Percentiles rank a stretch among this genome's conserved stretches.
phyloP scores from a whole-genome alignment of 2,888 invertebrate species.

The Harpagoxenus sublaevis region DNA sequence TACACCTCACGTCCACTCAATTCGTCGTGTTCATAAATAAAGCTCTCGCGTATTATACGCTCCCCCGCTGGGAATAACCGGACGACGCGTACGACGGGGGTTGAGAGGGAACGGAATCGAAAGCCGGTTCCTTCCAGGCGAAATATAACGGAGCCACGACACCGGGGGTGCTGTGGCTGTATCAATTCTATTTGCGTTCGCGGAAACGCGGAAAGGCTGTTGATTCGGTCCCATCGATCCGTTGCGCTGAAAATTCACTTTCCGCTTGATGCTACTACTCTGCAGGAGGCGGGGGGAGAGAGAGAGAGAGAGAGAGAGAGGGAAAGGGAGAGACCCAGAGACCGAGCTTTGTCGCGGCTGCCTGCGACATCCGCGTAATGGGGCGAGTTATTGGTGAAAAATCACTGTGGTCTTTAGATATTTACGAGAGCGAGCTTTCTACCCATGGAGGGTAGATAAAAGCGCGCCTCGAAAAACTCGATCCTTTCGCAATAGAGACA shows the following conservation, averaged over 20 bases:
- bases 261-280: neutral
- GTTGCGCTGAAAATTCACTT: slow-evolving; percentile 39
- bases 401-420: slow-evolving; percentile 19
- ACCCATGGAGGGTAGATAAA: neutral
- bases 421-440: slow-evolving; percentile 21
- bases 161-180: neutral
- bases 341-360: slow-evolving; percentile 25
- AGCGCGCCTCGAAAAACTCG: neutral
- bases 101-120: neutral
- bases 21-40: slow-evolving; percentile 69
- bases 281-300: neutral
- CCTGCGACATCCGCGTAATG: neutral
- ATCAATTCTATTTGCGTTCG: slow-evolving; percentile 45
- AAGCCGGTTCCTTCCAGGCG: slow-evolving; percentile 59
- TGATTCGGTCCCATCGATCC: slow-evolving; percentile 31
- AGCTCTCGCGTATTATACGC: slow-evolving; percentile 18
- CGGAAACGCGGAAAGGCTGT: slow-evolving; percentile 19
- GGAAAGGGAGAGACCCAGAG: neutral
- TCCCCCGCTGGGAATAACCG: neutral
- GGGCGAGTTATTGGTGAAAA: slow-evolving; percentile 32
- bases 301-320: neutral
- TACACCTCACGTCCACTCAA: slow-evolving; percentile 69
- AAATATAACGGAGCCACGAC: slow-evolving; percentile 31
- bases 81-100: neutral
- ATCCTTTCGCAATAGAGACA: neutral